Percentiles rank a stretch among this genome's conserved stretches.
These are phyloP conservation scores for Pogonophryne albipinna DNA, from an alignment of 2,797 vertebrate species.

Conservation along the genomic window DNA sequence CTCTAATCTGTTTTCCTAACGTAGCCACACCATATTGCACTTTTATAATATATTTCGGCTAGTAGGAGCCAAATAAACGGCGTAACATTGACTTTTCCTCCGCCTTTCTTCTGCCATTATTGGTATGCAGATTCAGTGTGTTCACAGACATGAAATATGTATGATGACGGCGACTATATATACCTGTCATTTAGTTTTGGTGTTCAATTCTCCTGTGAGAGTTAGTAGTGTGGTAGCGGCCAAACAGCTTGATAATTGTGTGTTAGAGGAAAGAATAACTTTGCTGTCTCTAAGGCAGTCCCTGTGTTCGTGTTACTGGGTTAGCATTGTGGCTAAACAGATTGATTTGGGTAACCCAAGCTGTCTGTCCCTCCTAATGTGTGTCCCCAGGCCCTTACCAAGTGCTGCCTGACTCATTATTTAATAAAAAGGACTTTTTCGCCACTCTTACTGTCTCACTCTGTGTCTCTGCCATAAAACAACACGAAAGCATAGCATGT, in stretches of 20 bases:
- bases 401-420: slow-evolving; percentile 77
- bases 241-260: slow-evolving; percentile 30
- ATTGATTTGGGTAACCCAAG: slow-evolving; percentile 69
- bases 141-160: neutral
- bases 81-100: neutral
- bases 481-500: slow-evolving; percentile 13
- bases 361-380: slow-evolving; percentile 55
- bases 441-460: slow-evolving; percentile 44
- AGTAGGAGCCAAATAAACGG: neutral
- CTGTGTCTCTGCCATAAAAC: slow-evolving; percentile 39
- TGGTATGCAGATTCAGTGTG: neutral
- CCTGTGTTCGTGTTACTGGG: slow-evolving; percentile 53
- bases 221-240: neutral
- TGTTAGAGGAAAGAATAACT: slow-evolving; percentile 44
- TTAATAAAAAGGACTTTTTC: slow-evolving; percentile 60
- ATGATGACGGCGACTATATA: neutral
- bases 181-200: slow-evolving; percentile 1
- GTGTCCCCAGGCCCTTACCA: slow-evolving; percentile 66
- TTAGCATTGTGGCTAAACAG: slow-evolving; percentile 67
- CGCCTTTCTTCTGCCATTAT: neutral
- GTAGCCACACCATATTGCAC: neutral
- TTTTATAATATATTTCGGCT: neutral
- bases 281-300: slow-evolving; percentile 32
- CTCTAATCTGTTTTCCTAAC: neutral
- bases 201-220: neutral